Evolutionary conservation across 2,797 vertebrate genomes (phyloP).

Genomic region (Rallus crepitans): DNA sequence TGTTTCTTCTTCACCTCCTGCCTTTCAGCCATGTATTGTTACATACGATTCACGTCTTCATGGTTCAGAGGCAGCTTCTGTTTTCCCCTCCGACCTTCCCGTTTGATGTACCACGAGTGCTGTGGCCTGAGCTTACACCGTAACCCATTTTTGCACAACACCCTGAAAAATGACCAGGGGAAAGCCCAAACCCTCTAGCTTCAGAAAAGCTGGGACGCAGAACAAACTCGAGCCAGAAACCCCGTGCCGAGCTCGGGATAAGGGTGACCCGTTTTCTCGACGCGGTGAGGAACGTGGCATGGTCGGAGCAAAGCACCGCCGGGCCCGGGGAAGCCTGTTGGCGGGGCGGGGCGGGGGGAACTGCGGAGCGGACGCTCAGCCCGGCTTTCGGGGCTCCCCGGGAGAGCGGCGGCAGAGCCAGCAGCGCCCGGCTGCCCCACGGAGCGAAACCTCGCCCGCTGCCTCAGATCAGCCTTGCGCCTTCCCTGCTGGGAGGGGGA

Average conservation of each 20-base stretch:
- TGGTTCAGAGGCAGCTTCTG: neutral
- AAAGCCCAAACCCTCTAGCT: neutral
- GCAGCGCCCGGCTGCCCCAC: rapidly evolving
- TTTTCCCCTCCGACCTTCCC: neutral
- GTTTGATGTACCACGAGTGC: rapidly evolving
- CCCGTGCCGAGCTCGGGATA: neutral
- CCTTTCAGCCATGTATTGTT: neutral
- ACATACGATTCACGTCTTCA: rapidly evolving
- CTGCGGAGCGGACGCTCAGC: too few species aligned
- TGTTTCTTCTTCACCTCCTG: neutral
- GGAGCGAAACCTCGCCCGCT: rapidly evolving
- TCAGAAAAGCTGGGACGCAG: neutral
- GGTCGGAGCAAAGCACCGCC: rapidly evolving
- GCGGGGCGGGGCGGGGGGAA: too few species aligned
- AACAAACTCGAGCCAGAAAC: neutral
- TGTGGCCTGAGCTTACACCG: too few species aligned
- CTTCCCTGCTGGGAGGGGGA: rapidly evolving
- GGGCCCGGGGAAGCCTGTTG: neutral
- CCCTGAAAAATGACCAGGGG: neutral
- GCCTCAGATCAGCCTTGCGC: rapidly evolving
- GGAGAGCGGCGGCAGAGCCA: neutral
- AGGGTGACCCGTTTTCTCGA: neutral
- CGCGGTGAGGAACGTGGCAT: rapidly evolving
- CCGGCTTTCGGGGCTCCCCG: neutral
- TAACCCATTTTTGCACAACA: neutral